Evolutionary conservation across 23 tunicate species (phyloP).

Genomic region (Trididemnum clinides): DNA sequence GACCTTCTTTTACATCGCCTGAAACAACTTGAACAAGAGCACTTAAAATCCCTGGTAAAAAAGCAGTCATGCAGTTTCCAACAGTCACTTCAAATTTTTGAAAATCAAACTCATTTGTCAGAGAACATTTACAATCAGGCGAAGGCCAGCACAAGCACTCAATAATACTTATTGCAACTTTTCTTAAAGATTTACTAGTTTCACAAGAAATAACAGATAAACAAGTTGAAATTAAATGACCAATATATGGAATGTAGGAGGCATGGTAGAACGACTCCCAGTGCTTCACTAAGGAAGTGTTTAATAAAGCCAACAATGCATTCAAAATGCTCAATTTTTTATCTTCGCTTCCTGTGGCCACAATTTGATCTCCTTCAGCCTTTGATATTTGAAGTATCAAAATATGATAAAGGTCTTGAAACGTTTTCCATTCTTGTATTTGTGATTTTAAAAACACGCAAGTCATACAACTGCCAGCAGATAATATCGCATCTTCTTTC

Average conservation of each 20-base stretch:
- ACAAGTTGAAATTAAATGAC: conserved; percentile 59
- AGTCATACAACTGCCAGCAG: conserved; percentile 19
- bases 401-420: conserved; percentile 36
- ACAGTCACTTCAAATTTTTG: not conserved
- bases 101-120: not conserved
- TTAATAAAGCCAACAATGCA: conserved; percentile 12
- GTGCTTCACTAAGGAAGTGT: not conserved
- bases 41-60: conserved; percentile 60
- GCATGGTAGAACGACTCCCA: conserved; percentile 30
- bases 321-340: conserved; percentile 18
- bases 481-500: conserved; percentile 44
- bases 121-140: not conserved
- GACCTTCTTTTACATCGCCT: conserved; percentile 35
- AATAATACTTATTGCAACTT: conserved; percentile 38
- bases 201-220: conserved; percentile 24
- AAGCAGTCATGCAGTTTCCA: conserved; percentile 63
- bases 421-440: conserved; percentile 40
- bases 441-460: conserved; percentile 19
- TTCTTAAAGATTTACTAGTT: conserved; percentile 2
- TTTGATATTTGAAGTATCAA: conserved; percentile 8
- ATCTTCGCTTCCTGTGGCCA: conserved; percentile 61
- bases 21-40: conserved; percentile 37
- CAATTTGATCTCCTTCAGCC: not conserved
- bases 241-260: conserved; percentile 42
- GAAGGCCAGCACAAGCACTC: conserved; percentile 25